phyloP scores from a whole-genome alignment of 2,797 vertebrate species.

The Molossus alvarezi region DNA sequence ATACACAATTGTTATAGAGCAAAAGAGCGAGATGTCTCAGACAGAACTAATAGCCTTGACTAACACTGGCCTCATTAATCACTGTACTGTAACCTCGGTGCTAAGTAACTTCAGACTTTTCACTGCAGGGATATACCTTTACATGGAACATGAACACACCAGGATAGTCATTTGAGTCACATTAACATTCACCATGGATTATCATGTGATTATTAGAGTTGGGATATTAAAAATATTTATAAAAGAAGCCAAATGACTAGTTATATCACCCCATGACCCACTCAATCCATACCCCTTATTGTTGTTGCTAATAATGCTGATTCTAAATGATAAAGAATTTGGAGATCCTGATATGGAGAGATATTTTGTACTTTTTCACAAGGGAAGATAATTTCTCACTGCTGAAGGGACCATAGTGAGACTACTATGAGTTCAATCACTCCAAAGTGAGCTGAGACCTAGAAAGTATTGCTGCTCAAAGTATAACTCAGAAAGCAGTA shows the following conservation, averaged over 20 bases:
- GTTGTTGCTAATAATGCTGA: conserved; percentile 12
- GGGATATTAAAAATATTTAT: conserved; percentile 22
- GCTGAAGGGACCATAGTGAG: not conserved
- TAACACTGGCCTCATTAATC: not conserved
- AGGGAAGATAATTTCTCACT: conserved; percentile 1
- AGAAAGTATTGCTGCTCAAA: conserved; percentile 16
- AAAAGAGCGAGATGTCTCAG: not conserved
- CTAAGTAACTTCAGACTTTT: conserved; percentile 53
- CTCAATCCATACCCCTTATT: not conserved
- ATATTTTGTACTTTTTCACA: conserved; percentile 30
- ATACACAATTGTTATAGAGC: not conserved
- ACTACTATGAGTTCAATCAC: not conserved
- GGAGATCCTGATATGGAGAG: not conserved
- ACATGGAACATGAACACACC: not conserved
- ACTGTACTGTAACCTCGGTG: not conserved
- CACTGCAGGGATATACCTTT: not conserved
- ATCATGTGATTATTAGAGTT: not conserved
- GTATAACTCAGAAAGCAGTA: not conserved
- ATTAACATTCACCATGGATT: not conserved
- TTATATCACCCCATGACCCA: not conserved
- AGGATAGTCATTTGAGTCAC: conserved; percentile 2
- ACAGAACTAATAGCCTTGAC: not conserved
- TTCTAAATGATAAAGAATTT: conserved; percentile 6
- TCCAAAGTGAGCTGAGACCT: conserved; percentile 46
- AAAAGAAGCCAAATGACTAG: conserved; percentile 56